Evolutionary conservation across 2,113 vertebrate species (phyloP).

Genomic region (Mirza zaza): DNA sequence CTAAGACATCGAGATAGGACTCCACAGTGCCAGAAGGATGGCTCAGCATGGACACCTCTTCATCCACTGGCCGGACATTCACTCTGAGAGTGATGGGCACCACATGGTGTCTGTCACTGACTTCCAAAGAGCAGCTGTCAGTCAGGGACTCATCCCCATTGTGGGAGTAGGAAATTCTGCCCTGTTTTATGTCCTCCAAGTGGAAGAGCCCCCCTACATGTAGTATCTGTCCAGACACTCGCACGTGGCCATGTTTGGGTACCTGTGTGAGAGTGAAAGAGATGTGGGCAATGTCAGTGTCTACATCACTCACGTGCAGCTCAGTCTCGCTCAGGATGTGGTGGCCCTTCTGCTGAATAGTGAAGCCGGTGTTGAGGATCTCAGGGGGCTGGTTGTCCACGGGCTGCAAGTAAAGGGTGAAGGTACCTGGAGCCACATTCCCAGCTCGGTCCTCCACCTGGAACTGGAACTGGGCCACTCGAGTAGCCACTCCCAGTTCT

Average conservation of each 20-base stretch:
- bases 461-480: conserved; percentile 92
- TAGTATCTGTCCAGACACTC: conserved; percentile 85
- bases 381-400: conserved; percentile 95
- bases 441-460: conserved; percentile 92
- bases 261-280: conserved; percentile 90
- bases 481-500: conserved; percentile 93
- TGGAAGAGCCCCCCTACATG: conserved; percentile 87
- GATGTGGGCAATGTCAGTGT: conserved; percentile 90
- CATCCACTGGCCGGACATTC: conserved; percentile 88
- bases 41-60: conserved; percentile 86
- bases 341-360: conserved; percentile 87
- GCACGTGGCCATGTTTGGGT: conserved; percentile 89
- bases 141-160: conserved; percentile 87
- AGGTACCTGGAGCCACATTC: conserved; percentile 88
- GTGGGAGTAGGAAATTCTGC: conserved; percentile 90
- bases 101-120: conserved; percentile 93
- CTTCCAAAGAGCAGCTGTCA: conserved; percentile 91
- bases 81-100: conserved; percentile 93
- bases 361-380: conserved; percentile 95
- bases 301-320: conserved; percentile 90
- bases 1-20: conserved; percentile 93
- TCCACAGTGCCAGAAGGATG: conserved; percentile 92
- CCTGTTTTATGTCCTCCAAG: conserved; percentile 89
- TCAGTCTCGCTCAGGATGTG: conserved; percentile 89
- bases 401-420: conserved; percentile 93